Evolutionary conservation across 2,797 vertebrate species (phyloP), one percentile per base, ranked within the genome.

Genomic region (Falco peregrinus): DNA sequence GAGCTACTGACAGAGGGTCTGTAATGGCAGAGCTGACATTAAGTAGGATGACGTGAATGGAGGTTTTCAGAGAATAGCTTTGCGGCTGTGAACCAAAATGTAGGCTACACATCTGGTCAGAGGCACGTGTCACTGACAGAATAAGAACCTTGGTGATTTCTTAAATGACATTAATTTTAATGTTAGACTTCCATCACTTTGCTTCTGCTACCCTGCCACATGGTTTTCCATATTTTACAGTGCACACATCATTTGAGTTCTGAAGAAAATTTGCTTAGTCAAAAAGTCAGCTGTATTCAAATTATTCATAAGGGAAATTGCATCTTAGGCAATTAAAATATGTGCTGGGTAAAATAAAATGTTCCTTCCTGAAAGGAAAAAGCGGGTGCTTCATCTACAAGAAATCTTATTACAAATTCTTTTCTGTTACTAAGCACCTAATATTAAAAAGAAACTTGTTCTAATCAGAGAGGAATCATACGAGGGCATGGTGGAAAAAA

Each of bases 291-390:
- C 92, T 95, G 89, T 94, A 95, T 90, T 96, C 93, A 93, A 97
- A 97, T 97, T 97, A 97, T 97, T 97, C 96, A 97, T 96, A 96
- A 95, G 93, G 91, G 90, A 97, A 97, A 97, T 97, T 95, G 89
- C 95, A 95, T 95, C 84, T 94, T 89, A 89, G 61, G 87, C 94
- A 96, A 96, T 97, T 96, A 96, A 97, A 97, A 88, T 60, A 61
- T 84, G 86, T 92, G 57, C 78, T 94, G 93, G 92, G 57, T 88
- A 88, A 96, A 97, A 94, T 75, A 95, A 96, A 87, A 88, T 78
- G 68, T 89, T 94, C 69, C 92, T 92, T 96, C 78, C 84, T 94
- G 96, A 93, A 93, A 92, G 75, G 64, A 80, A 87, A 56, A 92
- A 93, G 25, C 4, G 9, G 45, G 77, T 93, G 67, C 65, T 94